A percentile compares a stretch with the other conserved stretches of the same genome.
phyloP scores from a whole-genome alignment of 1,140 invertebrate genomes.

The Bombyx mandarina region DNA sequence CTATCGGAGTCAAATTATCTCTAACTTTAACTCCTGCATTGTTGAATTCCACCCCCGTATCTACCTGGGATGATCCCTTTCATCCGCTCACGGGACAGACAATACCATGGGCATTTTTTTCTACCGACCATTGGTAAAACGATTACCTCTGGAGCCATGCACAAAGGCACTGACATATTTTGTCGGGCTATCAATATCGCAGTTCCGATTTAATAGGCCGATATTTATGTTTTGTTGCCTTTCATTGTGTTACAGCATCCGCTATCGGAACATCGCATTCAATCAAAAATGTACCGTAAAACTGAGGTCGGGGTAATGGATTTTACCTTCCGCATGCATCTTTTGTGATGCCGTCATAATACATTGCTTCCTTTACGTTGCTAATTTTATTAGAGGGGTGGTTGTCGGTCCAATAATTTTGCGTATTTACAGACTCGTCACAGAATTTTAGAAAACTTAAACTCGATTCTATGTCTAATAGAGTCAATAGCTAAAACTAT shows the following conservation, averaged over 20 bases:
- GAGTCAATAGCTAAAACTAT: too few species aligned
- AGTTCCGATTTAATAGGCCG: slow-evolving; percentile 59
- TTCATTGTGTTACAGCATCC: slow-evolving; percentile 39
- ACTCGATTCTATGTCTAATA: too few species aligned
- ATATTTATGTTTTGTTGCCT: slow-evolving; percentile 58
- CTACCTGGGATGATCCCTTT: slow-evolving; percentile 36
- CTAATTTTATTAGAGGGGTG: slow-evolving; percentile 45
- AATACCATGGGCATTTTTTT: slow-evolving; percentile 15
- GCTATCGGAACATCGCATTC: slow-evolving; percentile 9
- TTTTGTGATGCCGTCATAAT: slow-evolving; percentile 31
- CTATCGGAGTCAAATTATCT: slow-evolving; percentile 17
- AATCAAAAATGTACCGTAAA: slow-evolving; percentile 6
- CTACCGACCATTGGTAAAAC: slow-evolving; percentile 37
- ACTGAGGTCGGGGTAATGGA: slow-evolving; percentile 5
- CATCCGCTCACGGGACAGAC: slow-evolving; percentile 19
- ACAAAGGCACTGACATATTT: slow-evolving; percentile 57
- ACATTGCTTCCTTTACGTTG: slow-evolving; percentile 48
- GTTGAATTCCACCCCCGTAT: slow-evolving; percentile 23
- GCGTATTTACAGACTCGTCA: too few species aligned
- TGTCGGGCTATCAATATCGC: slow-evolving; percentile 49
- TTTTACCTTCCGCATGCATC: slow-evolving; percentile 1
- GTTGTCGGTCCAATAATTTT: too few species aligned
- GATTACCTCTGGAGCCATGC: slow-evolving; percentile 50
- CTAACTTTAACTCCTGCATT: not conserved
- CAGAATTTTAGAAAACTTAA: too few species aligned